phyloP scores from a whole-genome alignment of 2,888 invertebrate genomes.

The Hyposoter didymator region DNA sequence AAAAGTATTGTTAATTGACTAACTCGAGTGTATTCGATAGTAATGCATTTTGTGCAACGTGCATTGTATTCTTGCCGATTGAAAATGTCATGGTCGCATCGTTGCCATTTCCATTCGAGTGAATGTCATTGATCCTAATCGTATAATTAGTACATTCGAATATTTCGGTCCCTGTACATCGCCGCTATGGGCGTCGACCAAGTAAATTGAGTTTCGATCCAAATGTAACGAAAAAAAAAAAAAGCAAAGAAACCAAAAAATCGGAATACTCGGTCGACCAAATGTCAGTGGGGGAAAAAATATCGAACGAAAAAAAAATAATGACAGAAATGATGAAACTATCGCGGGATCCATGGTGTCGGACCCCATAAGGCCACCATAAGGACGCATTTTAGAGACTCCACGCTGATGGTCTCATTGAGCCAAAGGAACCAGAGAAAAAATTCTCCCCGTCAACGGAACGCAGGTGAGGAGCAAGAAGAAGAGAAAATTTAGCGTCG shows the following conservation, averaged over 20 bases:
- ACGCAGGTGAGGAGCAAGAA: background rate
- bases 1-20: constrained; percentile 50
- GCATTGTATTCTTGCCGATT: constrained; percentile 22
- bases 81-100: constrained; percentile 39
- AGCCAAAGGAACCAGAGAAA: too few species aligned
- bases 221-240: background rate
- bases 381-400: background rate
- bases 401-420: background rate
- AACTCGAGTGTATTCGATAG: constrained; percentile 46
- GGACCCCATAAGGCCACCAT: background rate
- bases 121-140: constrained; percentile 25
- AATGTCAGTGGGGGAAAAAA: background rate
- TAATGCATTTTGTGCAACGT: constrained; percentile 42
- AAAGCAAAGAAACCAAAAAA: constrained; percentile 10
- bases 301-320: too few species aligned
- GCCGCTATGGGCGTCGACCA: background rate
- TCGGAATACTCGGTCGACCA: background rate
- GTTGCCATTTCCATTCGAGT: constrained; percentile 48
- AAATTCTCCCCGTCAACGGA: constrained; percentile 16
- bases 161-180: constrained; percentile 37
- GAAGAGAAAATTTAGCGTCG: background rate
- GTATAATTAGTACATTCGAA: constrained; percentile 24
- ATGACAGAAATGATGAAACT: too few species aligned
- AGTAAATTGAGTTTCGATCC: background rate
- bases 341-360: too few species aligned